A percentile compares a stretch with the other conserved stretches of the same genome.
Evolutionary conservation across 2,113 vertebrate genomes (phyloP).

Genomic region (Phasianus colchicus): DNA sequence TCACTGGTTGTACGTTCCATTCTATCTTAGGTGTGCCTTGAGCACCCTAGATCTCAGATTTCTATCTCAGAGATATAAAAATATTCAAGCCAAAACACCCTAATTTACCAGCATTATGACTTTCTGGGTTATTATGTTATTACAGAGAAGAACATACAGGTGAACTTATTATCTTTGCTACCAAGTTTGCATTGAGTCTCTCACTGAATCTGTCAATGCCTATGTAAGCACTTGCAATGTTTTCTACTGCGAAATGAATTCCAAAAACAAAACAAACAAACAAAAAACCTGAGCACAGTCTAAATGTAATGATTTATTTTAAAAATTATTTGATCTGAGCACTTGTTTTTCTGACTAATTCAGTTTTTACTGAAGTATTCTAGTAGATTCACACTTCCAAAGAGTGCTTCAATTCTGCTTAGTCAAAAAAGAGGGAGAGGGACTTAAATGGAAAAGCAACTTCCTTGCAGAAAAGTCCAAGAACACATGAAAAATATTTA

Average conservation of each 20-base stretch:
- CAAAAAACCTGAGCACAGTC: neutral
- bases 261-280: neutral
- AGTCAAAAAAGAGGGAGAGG: neutral
- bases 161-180: neutral
- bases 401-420: neutral
- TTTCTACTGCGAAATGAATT: neutral
- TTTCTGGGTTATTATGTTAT: neutral
- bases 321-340: neutral
- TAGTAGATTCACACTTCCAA: neutral
- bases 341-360: neutral
- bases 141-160: neutral
- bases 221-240: neutral
- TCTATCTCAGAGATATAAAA: neutral
- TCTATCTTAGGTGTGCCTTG: neutral
- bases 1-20: neutral
- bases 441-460: neutral
- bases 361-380: neutral
- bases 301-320: neutral
- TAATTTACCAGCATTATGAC: neutral
- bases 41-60: neutral
- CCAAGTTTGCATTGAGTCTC: neutral
- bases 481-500: neutral
- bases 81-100: neutral
- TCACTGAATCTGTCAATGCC: neutral
- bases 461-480: neutral